Percentiles rank a stretch among this genome's conserved stretches.
These are phyloP conservation scores for Drosophila kuntzei DNA, from an alignment of 2,888 invertebrate genomes.

Conservation along the genomic window DNA sequence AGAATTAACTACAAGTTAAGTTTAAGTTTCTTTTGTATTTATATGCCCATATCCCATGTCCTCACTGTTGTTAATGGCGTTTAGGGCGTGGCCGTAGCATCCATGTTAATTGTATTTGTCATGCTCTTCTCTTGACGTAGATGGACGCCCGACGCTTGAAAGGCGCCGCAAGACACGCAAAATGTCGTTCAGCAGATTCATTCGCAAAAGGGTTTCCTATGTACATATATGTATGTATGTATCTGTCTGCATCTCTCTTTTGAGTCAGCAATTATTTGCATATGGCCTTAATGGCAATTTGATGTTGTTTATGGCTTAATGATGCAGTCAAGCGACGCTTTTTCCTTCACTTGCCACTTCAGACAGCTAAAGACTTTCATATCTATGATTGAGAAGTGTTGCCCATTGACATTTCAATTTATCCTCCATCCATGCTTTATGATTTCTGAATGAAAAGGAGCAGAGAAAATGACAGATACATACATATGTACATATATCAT, in stretches of 20 bases:
- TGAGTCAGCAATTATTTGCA: conserved; percentile 75
- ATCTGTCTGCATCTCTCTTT: conserved; percentile 25
- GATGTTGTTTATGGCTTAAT: conserved; percentile 78
- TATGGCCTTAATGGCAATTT: conserved; percentile 80
- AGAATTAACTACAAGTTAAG: conserved; percentile 46
- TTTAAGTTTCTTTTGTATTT: conserved; percentile 5
- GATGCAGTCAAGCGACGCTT: conserved; percentile 70
- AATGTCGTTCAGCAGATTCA: conserved; percentile 52
- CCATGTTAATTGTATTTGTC: conserved; percentile 82
- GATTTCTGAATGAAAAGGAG: conserved; percentile 28
- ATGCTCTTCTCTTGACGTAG: conserved; percentile 65
- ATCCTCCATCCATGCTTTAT: conserved; percentile 16
- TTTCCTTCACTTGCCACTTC: conserved; percentile 35
- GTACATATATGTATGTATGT: not conserved
- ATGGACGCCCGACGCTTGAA: conserved; percentile 59
- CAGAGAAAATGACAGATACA: not conserved
- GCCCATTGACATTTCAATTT: conserved; percentile 60
- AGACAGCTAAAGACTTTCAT: conserved; percentile 33
- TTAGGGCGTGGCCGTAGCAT: conserved; percentile 71
- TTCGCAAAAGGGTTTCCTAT: conserved; percentile 34
- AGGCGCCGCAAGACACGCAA: conserved; percentile 68
- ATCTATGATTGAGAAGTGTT: conserved; percentile 76
- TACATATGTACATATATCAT: not conserved
- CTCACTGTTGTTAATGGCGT: conserved; percentile 70
- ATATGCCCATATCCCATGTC: conserved; percentile 11